These are phyloP conservation scores for Pycnonotus jocosus DNA, from an alignment of 2,113 vertebrate genomes.

Conservation along the genomic window DNA sequence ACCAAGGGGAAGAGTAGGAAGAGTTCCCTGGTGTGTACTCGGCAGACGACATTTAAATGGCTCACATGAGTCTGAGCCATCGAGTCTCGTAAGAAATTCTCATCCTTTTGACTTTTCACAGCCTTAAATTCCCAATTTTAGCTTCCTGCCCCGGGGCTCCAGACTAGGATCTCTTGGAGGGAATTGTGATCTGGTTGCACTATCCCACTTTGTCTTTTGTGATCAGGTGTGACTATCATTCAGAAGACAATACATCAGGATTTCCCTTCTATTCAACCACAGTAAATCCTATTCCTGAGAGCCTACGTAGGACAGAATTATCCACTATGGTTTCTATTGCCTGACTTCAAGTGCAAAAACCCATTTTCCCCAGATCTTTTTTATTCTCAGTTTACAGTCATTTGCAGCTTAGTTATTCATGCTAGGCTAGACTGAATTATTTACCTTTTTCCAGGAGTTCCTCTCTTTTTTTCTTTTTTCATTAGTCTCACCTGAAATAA, in stretches of 20 bases:
- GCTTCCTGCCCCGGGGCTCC: background rate
- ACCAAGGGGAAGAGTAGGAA: background rate
- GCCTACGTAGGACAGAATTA: background rate
- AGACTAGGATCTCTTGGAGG: background rate
- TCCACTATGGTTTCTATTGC: background rate
- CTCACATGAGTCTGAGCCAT: background rate
- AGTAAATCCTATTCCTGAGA: background rate
- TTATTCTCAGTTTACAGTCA: background rate
- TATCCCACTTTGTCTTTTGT: background rate
- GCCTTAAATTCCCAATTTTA: background rate
- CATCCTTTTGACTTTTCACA: background rate
- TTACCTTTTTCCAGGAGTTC: background rate
- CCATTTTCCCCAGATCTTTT: background rate
- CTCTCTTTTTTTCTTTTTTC: background rate
- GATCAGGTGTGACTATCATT: background rate
- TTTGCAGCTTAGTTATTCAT: constrained; percentile 3
- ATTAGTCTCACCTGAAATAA: constrained; percentile 37
- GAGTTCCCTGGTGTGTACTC: background rate
- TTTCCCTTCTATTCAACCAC: background rate
- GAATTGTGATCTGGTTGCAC: background rate
- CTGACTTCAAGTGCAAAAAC: background rate
- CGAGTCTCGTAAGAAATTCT: background rate
- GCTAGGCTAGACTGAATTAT: background rate
- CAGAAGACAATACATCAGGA: background rate
- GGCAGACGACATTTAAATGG: background rate